A percentile compares a stretch with the other conserved stretches of the same genome.
Evolutionary conservation across 1,140 invertebrate species (phyloP).

Genomic region (Bombus polaris): DNA sequence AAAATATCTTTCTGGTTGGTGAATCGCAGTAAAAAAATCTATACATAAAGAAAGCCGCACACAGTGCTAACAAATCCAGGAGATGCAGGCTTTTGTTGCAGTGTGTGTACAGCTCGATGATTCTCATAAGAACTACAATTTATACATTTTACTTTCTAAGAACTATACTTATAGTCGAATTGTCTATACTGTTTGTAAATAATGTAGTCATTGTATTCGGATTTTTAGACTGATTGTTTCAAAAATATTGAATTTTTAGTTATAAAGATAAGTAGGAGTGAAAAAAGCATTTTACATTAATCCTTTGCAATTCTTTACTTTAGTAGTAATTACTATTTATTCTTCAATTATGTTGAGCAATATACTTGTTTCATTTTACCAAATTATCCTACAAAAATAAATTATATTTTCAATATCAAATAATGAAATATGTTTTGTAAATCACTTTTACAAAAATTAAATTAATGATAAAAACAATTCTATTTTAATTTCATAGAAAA

Average conservation of each 20-base stretch:
- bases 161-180: constrained; percentile 56
- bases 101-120: neutral
- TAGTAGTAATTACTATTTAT: neutral
- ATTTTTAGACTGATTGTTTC: neutral
- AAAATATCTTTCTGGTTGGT: neutral
- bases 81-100: constrained; percentile 13
- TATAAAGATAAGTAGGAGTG: neutral
- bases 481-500: neutral
- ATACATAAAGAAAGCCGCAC: constrained; percentile 23
- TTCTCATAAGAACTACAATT: constrained; percentile 21
- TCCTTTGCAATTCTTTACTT: constrained; percentile 31
- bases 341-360: neutral
- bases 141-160: constrained; percentile 40
- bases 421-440: neutral
- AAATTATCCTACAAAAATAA: neutral
- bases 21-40: constrained; percentile 24
- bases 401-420: neutral
- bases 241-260: neutral
- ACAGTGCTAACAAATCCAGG: constrained; percentile 18
- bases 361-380: neutral
- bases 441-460: neutral
- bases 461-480: neutral
- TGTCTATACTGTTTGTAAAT: constrained; percentile 1
- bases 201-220: constrained; percentile 1
- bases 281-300: constrained; percentile 12